Evolutionary conservation across 2,113 vertebrate species (phyloP).

Genomic region (Myiopsitta monachus): DNA sequence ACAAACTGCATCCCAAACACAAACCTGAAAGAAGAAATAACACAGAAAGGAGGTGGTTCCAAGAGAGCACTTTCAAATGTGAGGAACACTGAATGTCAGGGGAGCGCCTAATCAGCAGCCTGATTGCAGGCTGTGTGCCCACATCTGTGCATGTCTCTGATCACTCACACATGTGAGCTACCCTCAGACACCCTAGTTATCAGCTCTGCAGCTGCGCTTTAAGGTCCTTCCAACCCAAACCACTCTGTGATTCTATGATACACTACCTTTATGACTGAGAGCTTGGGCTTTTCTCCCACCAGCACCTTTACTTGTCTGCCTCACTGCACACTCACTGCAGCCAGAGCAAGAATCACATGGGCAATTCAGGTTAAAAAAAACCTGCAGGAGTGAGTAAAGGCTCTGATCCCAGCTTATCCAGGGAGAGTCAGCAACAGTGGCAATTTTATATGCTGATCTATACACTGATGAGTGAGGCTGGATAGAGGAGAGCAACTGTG

Average conservation of each 20-base stretch:
- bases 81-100: neutral
- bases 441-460: neutral
- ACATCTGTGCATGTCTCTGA: neutral
- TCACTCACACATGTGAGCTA: neutral
- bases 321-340: neutral
- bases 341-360: neutral
- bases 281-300: neutral
- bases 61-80: neutral
- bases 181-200: neutral
- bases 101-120: neutral
- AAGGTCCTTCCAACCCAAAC: neutral
- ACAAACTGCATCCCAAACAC: neutral
- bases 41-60: neutral
- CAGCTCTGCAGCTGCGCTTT: neutral
- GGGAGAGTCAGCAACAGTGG: neutral
- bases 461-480: neutral
- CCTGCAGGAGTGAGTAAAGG: neutral
- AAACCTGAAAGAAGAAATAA: neutral
- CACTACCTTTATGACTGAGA: neutral
- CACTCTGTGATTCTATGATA: neutral
- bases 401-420: neutral
- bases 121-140: neutral
- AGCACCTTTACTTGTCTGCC: neutral
- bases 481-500: neutral
- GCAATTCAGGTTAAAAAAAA: neutral